phyloP scores from a whole-genome alignment of 2,797 vertebrate genomes.

The Galagoides demidoff region DNA sequence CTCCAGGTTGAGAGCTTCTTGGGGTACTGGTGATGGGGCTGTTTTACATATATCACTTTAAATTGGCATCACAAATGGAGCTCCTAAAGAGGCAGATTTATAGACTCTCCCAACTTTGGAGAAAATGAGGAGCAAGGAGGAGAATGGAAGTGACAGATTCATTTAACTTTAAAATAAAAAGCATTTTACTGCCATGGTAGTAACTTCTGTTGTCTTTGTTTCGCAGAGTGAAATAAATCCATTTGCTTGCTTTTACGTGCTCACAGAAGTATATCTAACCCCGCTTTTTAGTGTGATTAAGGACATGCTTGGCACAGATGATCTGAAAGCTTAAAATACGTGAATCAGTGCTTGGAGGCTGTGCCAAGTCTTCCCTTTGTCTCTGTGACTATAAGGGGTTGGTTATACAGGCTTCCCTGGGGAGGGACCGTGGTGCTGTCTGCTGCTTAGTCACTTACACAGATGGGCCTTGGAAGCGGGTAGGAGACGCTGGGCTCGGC shows the following conservation, averaged over 20 bases:
- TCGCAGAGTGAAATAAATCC: not conserved
- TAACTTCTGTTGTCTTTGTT: not conserved
- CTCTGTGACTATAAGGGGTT: not conserved
- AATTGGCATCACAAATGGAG: not conserved
- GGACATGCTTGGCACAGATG: not conserved
- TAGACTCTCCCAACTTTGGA: not conserved
- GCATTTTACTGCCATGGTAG: not conserved
- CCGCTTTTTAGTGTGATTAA: not conserved
- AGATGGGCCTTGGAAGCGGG: not conserved
- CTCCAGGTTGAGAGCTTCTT: slow-evolving; percentile 31
- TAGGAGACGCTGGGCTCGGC: not conserved
- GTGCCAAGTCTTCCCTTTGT: not conserved
- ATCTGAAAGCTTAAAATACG: not conserved
- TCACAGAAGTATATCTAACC: not conserved
- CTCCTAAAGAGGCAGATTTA: not conserved
- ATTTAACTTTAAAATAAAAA: not conserved
- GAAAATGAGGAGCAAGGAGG: not conserved
- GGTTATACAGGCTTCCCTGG: not conserved
- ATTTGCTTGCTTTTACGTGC: not conserved
- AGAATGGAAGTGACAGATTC: not conserved
- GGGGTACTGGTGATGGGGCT: not conserved
- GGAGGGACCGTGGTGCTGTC: not conserved
- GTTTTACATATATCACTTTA: not conserved
- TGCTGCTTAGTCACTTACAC: not conserved
- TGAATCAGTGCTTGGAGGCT: not conserved